Percentiles rank a stretch among this genome's conserved stretches.
These are phyloP conservation scores for Argyra leucocephala DNA, from an alignment of 2,888 invertebrate genomes.

Conservation along the genomic window DNA sequence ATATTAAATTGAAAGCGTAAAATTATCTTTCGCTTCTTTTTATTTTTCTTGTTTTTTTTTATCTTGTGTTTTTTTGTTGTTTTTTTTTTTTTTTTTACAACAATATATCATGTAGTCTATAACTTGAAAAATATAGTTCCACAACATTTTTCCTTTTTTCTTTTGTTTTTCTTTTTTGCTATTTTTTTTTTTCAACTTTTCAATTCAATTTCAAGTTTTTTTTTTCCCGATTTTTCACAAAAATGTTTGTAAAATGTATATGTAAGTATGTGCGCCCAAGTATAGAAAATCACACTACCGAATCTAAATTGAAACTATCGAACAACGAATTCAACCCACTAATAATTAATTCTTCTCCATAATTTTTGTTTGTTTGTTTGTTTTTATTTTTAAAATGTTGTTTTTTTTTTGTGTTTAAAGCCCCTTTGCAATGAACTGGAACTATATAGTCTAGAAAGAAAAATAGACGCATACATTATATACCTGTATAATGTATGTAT, in stretches of 20 bases:
- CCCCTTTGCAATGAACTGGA: not conserved
- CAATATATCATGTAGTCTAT: no score
- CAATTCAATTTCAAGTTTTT: no score
- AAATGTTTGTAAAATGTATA: no score
- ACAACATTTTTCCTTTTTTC: no score
- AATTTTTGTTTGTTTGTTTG: not conserved
- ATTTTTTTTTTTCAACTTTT: no score
- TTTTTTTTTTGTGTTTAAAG: not conserved
- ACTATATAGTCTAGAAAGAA: not conserved
- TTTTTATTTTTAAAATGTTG: not conserved
- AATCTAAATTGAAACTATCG: not conserved
- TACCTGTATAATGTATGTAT: no score
- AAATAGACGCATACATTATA: no score
- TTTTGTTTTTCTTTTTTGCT: no score
- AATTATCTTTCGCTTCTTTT: not conserved
- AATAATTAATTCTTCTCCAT: no score
- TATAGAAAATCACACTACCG: not conserved
- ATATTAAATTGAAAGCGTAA: slow-evolving; percentile 4
- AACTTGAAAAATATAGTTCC: no score
- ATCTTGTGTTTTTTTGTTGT: not conserved
- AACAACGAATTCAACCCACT: not conserved
- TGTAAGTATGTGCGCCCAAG: no score
- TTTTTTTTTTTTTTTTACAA: no score
- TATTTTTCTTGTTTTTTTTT: not conserved
- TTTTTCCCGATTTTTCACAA: not conserved